Percentiles rank a stretch among this genome's conserved stretches.
Evolutionary conservation across 2,797 vertebrate genomes (phyloP).

Genomic region (Periophthalmus magnuspinnatus): DNA sequence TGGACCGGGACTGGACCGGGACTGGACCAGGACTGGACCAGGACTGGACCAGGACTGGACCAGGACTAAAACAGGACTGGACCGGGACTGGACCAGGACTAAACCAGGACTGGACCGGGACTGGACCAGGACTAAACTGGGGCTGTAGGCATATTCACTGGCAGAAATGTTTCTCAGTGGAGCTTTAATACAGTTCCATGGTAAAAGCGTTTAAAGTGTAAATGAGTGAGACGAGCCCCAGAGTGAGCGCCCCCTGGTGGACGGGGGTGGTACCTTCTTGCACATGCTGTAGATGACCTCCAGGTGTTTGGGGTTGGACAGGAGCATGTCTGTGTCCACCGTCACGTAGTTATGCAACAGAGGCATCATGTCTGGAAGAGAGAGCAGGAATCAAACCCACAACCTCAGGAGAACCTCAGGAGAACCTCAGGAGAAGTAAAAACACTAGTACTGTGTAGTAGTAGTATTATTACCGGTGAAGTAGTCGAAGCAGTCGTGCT

Average conservation of each 20-base stretch:
- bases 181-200: too few species aligned
- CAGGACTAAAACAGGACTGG: background rate
- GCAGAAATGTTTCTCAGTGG: too few species aligned
- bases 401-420: too few species aligned
- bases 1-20: too few species aligned
- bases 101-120: background rate
- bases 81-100: too few species aligned
- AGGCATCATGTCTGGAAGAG: conserved; percentile 94
- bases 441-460: background rate
- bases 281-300: conserved; percentile 98
- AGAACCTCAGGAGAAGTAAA: too few species aligned
- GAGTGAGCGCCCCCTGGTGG: background rate
- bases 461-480: conserved; percentile 90
- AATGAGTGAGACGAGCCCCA: too few species aligned
- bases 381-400: background rate
- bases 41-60: too few species aligned
- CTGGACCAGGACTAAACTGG: background rate
- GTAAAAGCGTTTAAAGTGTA: too few species aligned
- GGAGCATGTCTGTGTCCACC: conserved; percentile 89
- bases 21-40: background rate
- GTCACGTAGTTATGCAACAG: conserved; percentile 97
- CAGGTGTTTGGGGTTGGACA: conserved; percentile 91
- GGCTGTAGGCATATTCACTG: too few species aligned
- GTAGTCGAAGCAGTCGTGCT: conserved; percentile 95
- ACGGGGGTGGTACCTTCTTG: conserved; percentile 84